Evolutionary conservation across 2,113 vertebrate genomes (phyloP).

Genomic region (Neopipo cinnamomea): DNA sequence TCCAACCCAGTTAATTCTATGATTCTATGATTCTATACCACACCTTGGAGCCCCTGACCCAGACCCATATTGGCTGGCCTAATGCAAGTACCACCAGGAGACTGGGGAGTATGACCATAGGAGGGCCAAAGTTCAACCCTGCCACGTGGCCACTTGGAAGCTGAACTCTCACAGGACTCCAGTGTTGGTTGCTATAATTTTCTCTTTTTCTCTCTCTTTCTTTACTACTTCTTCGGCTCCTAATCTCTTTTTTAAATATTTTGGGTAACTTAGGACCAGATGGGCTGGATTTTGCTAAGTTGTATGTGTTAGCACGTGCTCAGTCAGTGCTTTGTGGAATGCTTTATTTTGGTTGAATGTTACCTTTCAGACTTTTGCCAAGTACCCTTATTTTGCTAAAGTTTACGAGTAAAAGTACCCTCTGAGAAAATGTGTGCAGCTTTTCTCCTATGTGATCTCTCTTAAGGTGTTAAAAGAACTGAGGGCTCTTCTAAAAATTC

Average conservation of each 20-base stretch:
- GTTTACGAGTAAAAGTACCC: background rate
- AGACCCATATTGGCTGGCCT: background rate
- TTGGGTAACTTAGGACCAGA: background rate
- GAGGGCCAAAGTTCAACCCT: background rate
- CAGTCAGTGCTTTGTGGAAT: background rate
- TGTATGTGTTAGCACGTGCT: background rate
- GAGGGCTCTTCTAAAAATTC: background rate
- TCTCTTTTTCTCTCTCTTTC: background rate
- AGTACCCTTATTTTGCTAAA: background rate
- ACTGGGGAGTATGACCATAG: background rate
- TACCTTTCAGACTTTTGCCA: background rate
- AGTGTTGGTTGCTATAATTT: background rate
- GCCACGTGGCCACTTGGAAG: background rate
- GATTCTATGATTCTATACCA: no score
- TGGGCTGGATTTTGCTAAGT: background rate
- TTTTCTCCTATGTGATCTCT: background rate
- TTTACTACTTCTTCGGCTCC: background rate
- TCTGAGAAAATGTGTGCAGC: background rate
- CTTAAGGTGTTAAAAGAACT: background rate
- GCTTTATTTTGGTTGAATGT: background rate
- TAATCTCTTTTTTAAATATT: background rate
- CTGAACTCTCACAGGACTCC: background rate
- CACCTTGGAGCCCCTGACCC: background rate
- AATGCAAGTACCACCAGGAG: background rate
- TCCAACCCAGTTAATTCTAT: no score